Percentiles rank a stretch among this genome's conserved stretches.
phyloP scores from a whole-genome alignment of 2,797 vertebrate species.

The Tamandua tetradactyla region DNA sequence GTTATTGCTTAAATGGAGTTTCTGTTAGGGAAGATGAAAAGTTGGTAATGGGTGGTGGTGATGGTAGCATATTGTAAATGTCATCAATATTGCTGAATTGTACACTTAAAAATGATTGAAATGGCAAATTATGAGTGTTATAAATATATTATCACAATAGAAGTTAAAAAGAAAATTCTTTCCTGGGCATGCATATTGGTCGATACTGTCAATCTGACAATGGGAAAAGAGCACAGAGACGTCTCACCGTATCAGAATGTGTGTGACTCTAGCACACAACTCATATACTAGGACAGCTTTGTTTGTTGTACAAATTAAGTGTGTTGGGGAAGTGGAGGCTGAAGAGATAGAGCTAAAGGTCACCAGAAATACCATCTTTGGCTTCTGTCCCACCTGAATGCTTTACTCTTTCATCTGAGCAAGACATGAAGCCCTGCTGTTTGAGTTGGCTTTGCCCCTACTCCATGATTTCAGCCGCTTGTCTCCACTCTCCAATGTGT shows the following conservation, averaged over 20 bases:
- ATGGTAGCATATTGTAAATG: no score
- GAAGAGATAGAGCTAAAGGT: neutral
- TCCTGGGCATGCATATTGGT: neutral
- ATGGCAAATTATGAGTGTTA: no score
- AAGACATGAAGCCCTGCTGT: slow-evolving; percentile 33
- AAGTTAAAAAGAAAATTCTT: neutral
- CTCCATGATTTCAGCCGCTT: slow-evolving; percentile 54
- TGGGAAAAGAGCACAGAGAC: neutral
- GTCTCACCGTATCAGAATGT: neutral
- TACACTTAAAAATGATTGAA: no score
- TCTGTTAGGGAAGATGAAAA: no score
- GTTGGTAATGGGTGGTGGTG: no score
- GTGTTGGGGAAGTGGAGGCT: neutral
- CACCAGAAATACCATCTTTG: neutral
- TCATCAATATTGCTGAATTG: no score
- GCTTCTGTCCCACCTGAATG: neutral
- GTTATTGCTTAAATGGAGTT: no score
- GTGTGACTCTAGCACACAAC: neutral
- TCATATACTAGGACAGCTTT: neutral
- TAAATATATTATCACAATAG: no score
- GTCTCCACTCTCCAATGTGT: slow-evolving; percentile 9
- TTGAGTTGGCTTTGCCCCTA: slow-evolving; percentile 57
- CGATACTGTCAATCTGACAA: neutral
- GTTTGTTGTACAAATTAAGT: neutral
- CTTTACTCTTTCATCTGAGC: neutral